These are phyloP conservation scores for Tachypleus tridentatus DNA, from an alignment of 1,140 invertebrate species.

Conservation along the genomic window DNA sequence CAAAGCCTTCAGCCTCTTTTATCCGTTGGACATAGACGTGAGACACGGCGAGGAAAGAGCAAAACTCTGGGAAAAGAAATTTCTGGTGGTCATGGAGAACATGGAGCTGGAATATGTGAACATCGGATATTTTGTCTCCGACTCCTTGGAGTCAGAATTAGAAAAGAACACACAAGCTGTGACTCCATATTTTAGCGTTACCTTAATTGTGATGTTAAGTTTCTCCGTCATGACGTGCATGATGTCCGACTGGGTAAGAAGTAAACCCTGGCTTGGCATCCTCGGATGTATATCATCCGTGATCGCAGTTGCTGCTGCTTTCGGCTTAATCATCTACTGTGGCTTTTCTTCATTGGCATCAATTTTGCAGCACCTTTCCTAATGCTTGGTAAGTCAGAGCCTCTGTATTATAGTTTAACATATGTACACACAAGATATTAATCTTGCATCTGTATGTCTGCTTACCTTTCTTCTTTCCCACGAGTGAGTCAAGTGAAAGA, in stretches of 20 bases:
- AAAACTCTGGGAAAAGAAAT: slow-evolving; percentile 58
- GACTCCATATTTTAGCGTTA: slow-evolving; percentile 74
- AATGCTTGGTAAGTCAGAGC: slow-evolving; percentile 70
- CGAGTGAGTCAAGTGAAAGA: too few species aligned
- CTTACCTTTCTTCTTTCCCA: too few species aligned
- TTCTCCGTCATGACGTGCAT: slow-evolving; percentile 57
- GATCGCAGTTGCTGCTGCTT: slow-evolving; percentile 76
- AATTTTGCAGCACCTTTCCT: slow-evolving; percentile 89
- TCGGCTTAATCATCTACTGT: slow-evolving; percentile 78
- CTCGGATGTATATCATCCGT: slow-evolving; percentile 79
- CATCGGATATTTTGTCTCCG: slow-evolving; percentile 67
- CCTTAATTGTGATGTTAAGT: slow-evolving; percentile 69
- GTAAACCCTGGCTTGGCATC: slow-evolving; percentile 78
- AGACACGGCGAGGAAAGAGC: slow-evolving; percentile 58
- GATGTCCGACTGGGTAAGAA: slow-evolving; percentile 74
- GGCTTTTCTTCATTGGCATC: slow-evolving; percentile 92
- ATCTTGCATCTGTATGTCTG: too few species aligned
- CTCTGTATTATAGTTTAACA: neutral
- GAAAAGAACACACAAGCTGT: slow-evolving; percentile 80
- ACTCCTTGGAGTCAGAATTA: slow-evolving; percentile 73
- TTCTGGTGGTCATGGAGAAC: slow-evolving; percentile 39
- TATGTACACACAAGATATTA: too few species aligned
- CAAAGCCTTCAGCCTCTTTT: slow-evolving; percentile 69
- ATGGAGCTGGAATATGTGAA: slow-evolving; percentile 68
- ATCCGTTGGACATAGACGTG: slow-evolving; percentile 68